Evolutionary conservation across 1,140 invertebrate species (phyloP), one percentile per base, ranked within the genome.

Genomic region (Paraescarpia echinospica): DNA sequence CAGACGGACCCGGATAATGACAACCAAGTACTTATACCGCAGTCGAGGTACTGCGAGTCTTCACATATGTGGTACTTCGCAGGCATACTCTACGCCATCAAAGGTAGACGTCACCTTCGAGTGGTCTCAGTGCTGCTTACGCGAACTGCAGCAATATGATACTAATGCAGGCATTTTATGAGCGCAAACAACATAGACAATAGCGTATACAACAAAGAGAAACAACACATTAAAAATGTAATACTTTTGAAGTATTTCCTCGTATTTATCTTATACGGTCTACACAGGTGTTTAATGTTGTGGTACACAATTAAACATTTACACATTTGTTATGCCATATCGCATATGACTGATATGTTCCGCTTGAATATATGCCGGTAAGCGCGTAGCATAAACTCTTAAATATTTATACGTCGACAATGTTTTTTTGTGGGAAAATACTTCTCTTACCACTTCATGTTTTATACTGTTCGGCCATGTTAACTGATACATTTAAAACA

Each of bases 11-110:
- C 93, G 18, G 77, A 89, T 0, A 92, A 93, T 77, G 93, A 93
- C 89, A 93, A 92, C 35, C 93, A 93, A 34, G 89, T 92, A 18
- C 35, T 92, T 33, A 92, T 93, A 27, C 93, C 77, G 27, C 77
- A 92, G 89, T 92, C 35, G 33, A 51, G 51, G 33, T 91, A 51
- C 91, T 93, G 92, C 89, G 92, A 92, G 59, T 31, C 90, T n/a
- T 18, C 35, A 5, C 33, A 92, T 27, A 93, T 92, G 93, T 93
- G 92, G 93, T 93, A 93, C 35, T 92, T 91, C 35, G 92, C 77
- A 34, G 93, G 89, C 41, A 89, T 91, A 89, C 41, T 91, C 9
- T 93, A 90, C 34, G 92, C 48, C 14, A 51, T 93, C 41, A 92
- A 93, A 93, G 92, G 93, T 92, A 92, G n/a, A 34, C n/a, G 31